These are phyloP conservation scores for Catamblyrhynchus diadema DNA, from an alignment of 2,797 vertebrate genomes.

Conservation along the genomic window DNA sequence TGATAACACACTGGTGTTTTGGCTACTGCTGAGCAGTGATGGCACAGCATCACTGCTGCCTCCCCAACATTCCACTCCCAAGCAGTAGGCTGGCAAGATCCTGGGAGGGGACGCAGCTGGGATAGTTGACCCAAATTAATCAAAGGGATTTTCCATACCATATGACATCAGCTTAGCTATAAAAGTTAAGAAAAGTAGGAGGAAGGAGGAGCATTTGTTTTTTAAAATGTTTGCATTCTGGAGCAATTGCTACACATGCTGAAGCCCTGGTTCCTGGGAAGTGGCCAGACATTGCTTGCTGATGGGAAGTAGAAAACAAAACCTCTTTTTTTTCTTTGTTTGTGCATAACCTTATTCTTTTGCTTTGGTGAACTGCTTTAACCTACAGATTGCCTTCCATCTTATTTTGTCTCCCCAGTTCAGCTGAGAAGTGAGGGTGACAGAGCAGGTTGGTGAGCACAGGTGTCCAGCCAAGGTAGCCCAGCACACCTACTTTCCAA, in stretches of 20 bases:
- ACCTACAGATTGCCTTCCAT: not conserved
- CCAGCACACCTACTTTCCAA: slow-evolving; percentile 78
- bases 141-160: not conserved
- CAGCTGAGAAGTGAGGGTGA: not conserved
- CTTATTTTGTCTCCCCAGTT: not conserved
- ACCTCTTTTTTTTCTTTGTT: not conserved
- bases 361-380: not conserved
- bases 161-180: not conserved
- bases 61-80: not conserved
- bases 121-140: not conserved
- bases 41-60: not conserved
- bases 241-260: rapidly evolving
- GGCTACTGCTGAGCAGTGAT: not conserved
- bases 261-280: not conserved
- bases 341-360: not conserved
- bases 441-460: not conserved
- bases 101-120: not conserved
- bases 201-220: not conserved
- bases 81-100: not conserved
- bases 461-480: not conserved
- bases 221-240: not conserved
- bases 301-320: not conserved
- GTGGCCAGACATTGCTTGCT: rapidly evolving
- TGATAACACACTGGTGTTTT: not conserved
- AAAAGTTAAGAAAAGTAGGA: not conserved